Base-by-base conservation (phyloP, 2,888 invertebrate genomes). In the Leistus spinibarbis region DNA sequence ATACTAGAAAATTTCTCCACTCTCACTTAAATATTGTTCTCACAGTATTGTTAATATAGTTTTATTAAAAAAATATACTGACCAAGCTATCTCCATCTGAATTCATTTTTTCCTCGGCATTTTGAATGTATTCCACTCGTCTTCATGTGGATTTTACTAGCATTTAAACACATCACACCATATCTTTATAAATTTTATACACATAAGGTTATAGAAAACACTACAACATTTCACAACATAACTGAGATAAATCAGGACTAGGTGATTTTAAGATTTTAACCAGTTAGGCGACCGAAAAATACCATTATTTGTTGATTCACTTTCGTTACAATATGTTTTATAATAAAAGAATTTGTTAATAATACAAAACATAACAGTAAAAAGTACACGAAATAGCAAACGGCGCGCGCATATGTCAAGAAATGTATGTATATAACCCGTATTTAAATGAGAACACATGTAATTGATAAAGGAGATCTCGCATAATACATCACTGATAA, bases 51-150 rank as follows among this genome's bases (percentile, higher is more conserved):
- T n/a, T 10, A 17, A 17, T 3, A 19, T 57, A 57, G 57, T 17
- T 57, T 57, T 9, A 2, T 3, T 57, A 19, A 13, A 79, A 79
- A 78, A 79, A 77, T 77, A 82, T 85, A 86, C 86, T 86, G 85
- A 91, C 91, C 91, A 91, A 90, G 89, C 90, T 90, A 88, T 91
- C 91, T 83, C 90, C 91, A 91, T 91, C 91, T 85, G 88, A 87
- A 88, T 88, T 91, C 91, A 91, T 91, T 89, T 89, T 90, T 90
- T 90, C 87, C 88, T 89, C 87, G 89, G 87, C 91, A 91, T 91
- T 89, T 87, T 89, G 84, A 79, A 77, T 40, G 40, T 40, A 40
- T 7, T 5, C 40, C 40, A 40, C 40, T 40, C 40, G 40, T 40
- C 40, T 40, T 40, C 40, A 40, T 40, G 40, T 40, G 40, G 40